phyloP scores from a whole-genome alignment of 2,888 invertebrate genomes.

The Neoascia interrupta region DNA sequence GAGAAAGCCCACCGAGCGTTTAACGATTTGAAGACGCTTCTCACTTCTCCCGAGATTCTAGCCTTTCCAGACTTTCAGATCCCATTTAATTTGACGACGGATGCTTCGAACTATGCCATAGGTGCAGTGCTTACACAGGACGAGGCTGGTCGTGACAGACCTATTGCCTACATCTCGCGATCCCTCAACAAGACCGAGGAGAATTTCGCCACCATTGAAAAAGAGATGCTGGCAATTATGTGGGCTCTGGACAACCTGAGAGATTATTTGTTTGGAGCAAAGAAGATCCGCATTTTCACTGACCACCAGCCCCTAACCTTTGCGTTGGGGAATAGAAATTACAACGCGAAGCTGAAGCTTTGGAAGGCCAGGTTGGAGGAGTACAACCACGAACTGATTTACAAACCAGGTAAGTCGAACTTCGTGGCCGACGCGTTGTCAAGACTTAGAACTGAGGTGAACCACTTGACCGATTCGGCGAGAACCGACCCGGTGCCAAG shows the following conservation, averaged over 20 bases:
- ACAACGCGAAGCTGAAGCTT: slow-evolving; percentile 18
- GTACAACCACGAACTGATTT: slow-evolving; percentile 14
- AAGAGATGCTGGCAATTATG: slow-evolving; percentile 19
- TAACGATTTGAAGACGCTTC: slow-evolving; percentile 54
- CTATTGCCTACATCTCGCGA: background rate
- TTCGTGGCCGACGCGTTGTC: background rate
- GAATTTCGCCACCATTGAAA: slow-evolving; percentile 1
- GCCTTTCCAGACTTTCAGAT: slow-evolving; percentile 56
- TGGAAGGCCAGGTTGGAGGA: slow-evolving; percentile 37
- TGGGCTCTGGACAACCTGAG: slow-evolving; percentile 10
- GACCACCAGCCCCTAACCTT: slow-evolving; percentile 19
- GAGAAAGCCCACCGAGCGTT: too few species aligned
- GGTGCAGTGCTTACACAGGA: slow-evolving; percentile 5
- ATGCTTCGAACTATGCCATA: slow-evolving; percentile 4
- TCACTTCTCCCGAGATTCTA: slow-evolving; percentile 55
- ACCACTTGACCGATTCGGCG: background rate
- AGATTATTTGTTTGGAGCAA: slow-evolving; percentile 20
- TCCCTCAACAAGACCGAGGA: slow-evolving; percentile 1
- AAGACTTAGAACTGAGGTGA: background rate
- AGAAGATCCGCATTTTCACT: slow-evolving; percentile 12
- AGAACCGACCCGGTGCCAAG: slow-evolving; percentile 2
- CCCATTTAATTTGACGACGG: slow-evolving; percentile 27
- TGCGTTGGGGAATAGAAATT: slow-evolving; percentile 12
- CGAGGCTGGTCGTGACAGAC: background rate
- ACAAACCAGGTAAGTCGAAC: slow-evolving; percentile 18